Evolutionary conservation across 2,888 invertebrate species (phyloP), one percentile per base, ranked within the genome.

Genomic region (Agapostemon virescens): DNA sequence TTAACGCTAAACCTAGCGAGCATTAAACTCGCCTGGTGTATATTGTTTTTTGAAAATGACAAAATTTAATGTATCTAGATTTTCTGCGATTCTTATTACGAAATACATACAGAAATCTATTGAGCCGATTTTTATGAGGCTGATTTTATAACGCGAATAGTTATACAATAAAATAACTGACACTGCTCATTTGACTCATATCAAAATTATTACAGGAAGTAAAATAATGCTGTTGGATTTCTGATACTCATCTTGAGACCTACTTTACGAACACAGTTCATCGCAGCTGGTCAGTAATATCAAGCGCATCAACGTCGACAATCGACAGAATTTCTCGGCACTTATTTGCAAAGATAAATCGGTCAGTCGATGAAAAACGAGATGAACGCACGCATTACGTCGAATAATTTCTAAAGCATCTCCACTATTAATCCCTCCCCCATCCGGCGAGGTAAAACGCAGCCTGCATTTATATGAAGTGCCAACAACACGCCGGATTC

Each of bases 391-490:
- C 84, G 85, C 86, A 79, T 82, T 74, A 69, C 69, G 71, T 80
- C 77, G 67, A 73, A 77, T 70, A 55, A 45, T 73, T 36, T 55
- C 64, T 13, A 13, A 33, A 55, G n/a, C 71, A 17, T 58, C 69
- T 42, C 67, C 40, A 49, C 45, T 26, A 40, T 55, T 13, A n/a
- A 45, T 23, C 49, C 7, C 49, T n/a, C 36, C 23, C 52, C 30
- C 36, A 49, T 69, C 63, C 69, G 30, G n/a, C 79, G 76, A 45
- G 77, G 74, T 77, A 80, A 82, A 83, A 82, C 74, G 77, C 69
- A 82, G 63, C 55, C 73, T 71, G 79, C 79, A 80, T 83, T 85
- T 80, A 79, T 81, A 83, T 76, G 69, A 82, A 77, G 75, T 69
- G 64, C 30, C 72, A 82, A 79, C 67, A 72, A 45, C 66, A 69